Conservation (phyloP, 1,140 invertebrate species). For the Drosophila kohkoa region DNA sequence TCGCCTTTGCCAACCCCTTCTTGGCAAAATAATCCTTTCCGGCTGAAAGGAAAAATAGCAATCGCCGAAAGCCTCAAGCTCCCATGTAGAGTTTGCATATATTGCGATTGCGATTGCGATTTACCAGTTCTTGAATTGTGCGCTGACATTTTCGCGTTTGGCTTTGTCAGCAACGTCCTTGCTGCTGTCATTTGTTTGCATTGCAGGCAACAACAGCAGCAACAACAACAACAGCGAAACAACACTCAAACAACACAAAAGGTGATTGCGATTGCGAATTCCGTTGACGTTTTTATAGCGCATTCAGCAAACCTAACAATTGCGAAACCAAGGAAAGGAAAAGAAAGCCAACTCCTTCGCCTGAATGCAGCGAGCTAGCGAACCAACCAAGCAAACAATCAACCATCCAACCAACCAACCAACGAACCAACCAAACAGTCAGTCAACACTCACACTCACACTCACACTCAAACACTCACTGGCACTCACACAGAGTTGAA, state of each 20-base stretch:
- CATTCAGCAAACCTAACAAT: slow-evolving; percentile 77
- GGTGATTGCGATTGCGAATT: slow-evolving; percentile 82
- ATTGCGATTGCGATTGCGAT: not conserved
- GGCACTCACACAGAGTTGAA: slow-evolving; percentile 6
- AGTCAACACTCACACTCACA: slow-evolving; percentile 1
- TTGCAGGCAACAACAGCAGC: slow-evolving; percentile 47
- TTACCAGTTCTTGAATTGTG: slow-evolving; percentile 40
- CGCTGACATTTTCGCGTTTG: slow-evolving; percentile 80
- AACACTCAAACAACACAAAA: slow-evolving; percentile 76
- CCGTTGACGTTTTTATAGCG: slow-evolving; percentile 82
- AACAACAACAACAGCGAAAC: slow-evolving; percentile 25
- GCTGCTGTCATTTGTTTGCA: slow-evolving; percentile 81
- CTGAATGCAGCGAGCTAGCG: slow-evolving; percentile 36
- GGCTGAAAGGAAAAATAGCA: slow-evolving; percentile 45
- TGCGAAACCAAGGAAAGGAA: slow-evolving; percentile 49
- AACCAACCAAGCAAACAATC: slow-evolving; percentile 8
- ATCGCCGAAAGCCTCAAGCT: not conserved
- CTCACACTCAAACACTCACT: slow-evolving; percentile 4
- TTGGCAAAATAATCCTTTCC: slow-evolving; percentile 76
- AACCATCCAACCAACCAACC: slow-evolving; percentile 3
- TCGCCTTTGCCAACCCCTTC: slow-evolving; percentile 17
- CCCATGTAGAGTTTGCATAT: not conserved
- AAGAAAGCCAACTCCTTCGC: slow-evolving; percentile 64
- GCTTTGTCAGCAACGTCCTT: slow-evolving; percentile 81
- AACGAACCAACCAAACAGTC: slow-evolving; percentile 10